phyloP scores from a whole-genome alignment of 2,113 vertebrate species.

The Lophochroa leadbeateri region DNA sequence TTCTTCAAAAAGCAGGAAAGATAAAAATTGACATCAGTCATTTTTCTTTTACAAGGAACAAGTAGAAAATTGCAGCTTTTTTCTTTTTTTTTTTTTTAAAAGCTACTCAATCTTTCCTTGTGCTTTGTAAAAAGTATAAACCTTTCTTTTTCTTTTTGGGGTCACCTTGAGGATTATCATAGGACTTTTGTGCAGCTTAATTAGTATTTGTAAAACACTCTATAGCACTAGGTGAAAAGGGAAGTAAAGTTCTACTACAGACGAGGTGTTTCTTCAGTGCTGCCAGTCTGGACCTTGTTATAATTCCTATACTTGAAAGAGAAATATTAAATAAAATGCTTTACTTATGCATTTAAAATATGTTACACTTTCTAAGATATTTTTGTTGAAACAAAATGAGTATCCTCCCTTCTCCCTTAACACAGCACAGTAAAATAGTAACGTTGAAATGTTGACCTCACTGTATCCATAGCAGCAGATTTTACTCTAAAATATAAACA shows the following conservation, averaged over 20 bases:
- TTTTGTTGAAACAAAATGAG: conserved; percentile 1
- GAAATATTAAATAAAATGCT: conserved; percentile 4
- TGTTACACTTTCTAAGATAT: background rate
- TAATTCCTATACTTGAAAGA: background rate
- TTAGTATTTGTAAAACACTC: background rate
- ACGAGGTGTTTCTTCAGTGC: background rate
- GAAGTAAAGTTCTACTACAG: background rate
- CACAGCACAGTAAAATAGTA: background rate
- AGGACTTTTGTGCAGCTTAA: background rate
- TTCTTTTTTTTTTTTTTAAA: background rate
- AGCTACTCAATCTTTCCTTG: background rate
- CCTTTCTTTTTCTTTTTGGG: background rate
- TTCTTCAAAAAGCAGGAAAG: background rate
- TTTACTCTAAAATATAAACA: conserved; percentile 38
- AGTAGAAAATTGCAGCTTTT: background rate
- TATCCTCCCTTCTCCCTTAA: background rate
- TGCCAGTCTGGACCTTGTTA: background rate
- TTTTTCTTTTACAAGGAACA: background rate
- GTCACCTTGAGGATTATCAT: conserved; percentile 3
- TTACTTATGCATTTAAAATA: conserved; percentile 1
- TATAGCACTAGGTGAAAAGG: background rate
- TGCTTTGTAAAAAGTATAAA: background rate
- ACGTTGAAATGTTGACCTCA: conserved; percentile 40
- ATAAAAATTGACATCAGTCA: background rate
- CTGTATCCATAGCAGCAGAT: conserved; percentile 71